Conservation (phyloP, 2,797 vertebrate species). For the Anabacerthia variegaticeps region DNA sequence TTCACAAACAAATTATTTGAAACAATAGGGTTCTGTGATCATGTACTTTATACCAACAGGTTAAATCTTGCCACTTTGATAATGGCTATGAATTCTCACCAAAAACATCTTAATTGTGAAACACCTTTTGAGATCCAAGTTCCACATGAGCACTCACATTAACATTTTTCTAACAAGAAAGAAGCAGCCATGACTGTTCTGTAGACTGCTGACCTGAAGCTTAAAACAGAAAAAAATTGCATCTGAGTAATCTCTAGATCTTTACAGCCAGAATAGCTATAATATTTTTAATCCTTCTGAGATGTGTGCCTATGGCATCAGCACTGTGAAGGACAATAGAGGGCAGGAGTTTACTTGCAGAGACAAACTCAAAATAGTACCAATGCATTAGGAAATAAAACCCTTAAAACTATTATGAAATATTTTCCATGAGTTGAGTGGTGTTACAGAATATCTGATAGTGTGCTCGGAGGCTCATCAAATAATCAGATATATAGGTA, state of each 20-base stretch:
- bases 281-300: not conserved
- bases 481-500: not conserved
- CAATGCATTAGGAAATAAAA: not conserved
- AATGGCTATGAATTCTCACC: not conserved
- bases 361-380: not conserved
- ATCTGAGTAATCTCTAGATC: not conserved
- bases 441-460: not conserved
- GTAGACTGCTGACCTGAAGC: not conserved
- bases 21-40: not conserved
- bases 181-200: not conserved
- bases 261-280: not conserved
- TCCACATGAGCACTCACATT: not conserved
- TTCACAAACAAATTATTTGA: not conserved
- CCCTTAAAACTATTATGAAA: not conserved
- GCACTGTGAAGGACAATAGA: not conserved
- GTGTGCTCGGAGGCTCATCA: not conserved
- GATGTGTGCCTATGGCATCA: not conserved
- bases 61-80: not conserved
- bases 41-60: not conserved
- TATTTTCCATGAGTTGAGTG: not conserved
- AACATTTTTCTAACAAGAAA: not conserved
- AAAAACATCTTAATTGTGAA: not conserved
- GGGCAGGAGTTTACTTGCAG: conserved; percentile 15
- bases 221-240: not conserved
- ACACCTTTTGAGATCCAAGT: not conserved